phyloP scores from a whole-genome alignment of 2,113 vertebrate species.

The Lepisosteus osseus region DNA sequence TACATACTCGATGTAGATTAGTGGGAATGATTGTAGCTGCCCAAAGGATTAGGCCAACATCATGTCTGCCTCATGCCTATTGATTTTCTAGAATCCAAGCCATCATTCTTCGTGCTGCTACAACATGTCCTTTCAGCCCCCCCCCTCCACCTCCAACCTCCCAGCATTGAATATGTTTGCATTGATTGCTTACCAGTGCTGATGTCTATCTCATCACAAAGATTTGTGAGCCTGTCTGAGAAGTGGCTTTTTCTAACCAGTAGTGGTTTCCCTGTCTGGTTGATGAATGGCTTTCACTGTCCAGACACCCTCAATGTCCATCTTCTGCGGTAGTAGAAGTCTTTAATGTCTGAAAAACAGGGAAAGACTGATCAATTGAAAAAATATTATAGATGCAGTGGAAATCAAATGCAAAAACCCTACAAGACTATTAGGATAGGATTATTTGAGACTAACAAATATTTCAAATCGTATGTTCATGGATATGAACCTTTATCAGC shows the following conservation, averaged over 20 bases:
- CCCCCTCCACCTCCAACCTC: not conserved
- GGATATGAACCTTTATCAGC: no score
- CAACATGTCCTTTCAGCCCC: not conserved
- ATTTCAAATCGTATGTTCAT: no score
- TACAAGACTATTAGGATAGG: no score
- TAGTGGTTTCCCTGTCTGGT: not conserved
- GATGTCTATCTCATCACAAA: not conserved
- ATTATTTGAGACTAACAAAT: no score
- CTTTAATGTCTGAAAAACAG: not conserved
- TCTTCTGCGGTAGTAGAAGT: not conserved
- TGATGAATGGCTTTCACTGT: not conserved
- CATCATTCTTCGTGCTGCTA: not conserved
- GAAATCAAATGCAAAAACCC: no score
- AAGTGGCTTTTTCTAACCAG: not conserved
- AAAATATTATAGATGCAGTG: no score
- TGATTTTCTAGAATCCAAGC: not conserved
- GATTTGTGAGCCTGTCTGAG: not conserved
- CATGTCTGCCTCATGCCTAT: not conserved
- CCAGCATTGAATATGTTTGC: not conserved
- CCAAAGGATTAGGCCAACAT: not conserved
- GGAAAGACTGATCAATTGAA: not conserved
- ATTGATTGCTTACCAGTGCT: not conserved
- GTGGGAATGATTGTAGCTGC: not conserved
- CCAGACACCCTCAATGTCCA: not conserved
- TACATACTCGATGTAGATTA: not conserved